Base-by-base conservation (phyloP, 2,888 invertebrate genomes). In the Drosophila subsilvestris region DNA sequence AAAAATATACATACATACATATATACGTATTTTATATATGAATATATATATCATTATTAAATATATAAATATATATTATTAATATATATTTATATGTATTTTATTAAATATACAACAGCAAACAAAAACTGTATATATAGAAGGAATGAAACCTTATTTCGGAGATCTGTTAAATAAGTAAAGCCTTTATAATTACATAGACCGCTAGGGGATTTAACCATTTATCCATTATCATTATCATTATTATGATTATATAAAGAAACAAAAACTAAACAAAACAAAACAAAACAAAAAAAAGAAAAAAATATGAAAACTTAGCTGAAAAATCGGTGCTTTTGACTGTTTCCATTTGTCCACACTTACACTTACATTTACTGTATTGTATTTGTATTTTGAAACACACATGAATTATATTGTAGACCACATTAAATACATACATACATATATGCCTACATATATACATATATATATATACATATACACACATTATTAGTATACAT, bases 321-420 rank as follows among this genome's bases (percentile, higher is more conserved):
- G 92, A 92, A 92, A 62, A 91, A 92, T 92, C 92, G 92, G 92
- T 92, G 92, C 92, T 92, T 92, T 92, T 91, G 90, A 91, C 92
- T 92, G 91, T 90, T 91, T 91, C 89, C 91, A 92, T 92, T 92
- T 92, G 91, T 90, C 91, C 91, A 87, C 81, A 87, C 75, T 88
- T 88, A 86, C 87, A 88, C 75, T 80, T 86, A 85, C 85, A 80
- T 37, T 37, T n/a, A 37, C 37, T 37, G 37, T 37, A 78, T 78
- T 86, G 85, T 87, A 89, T 89, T 88, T 86, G 90, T 90, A 90
- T 90, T 89, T 82, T 80, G 86, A 87, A 89, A 86, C 83, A 89
- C 73, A 74, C 22, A 22, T 69, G 67, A 70, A 57, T 75, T 59
- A 63, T 66, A 75, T 45, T 73, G 68, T 68, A 74, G 60, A 78